Base-by-base conservation (phyloP, 2,888 invertebrate species). In the Drosophila ustulata region DNA sequence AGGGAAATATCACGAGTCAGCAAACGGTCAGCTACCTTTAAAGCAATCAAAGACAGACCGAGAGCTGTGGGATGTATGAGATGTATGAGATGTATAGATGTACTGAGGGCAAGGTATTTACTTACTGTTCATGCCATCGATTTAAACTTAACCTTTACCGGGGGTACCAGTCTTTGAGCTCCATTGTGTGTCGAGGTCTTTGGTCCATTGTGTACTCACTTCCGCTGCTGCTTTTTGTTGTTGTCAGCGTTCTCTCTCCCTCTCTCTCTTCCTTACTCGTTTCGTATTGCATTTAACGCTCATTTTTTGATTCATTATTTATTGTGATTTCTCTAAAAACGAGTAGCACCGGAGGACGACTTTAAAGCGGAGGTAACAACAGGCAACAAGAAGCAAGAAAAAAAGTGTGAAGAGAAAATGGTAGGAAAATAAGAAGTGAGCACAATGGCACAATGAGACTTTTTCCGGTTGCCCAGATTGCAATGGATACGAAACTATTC, bases 241-340 rank as follows among this genome's bases (percentile, higher is more conserved):
- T 65, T 45, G 57, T 68, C 57, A 57, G 64, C 70, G 51, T 52
- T 41, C 46, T 13, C 28, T 46, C 34, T 8, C 5, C 6, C 52
- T 51, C 18, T 23, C n/a, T 5, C 32, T 32, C 11, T n/a, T n/a
- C 11, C 30, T 32, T 8, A 8, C 18, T n/a, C 45, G 11, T 23
- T 43, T 58, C 37, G 66, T 67, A 67, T 75, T 89, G 82, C 80
- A 90, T 89, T 90, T 88, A 90, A 88, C 86, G 90, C 90, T 91
- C 88, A 84, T 85, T 90, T 88, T 82, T 86, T 86, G 82, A 85
- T 89, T 80, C 83, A 82, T 89, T 89, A 90, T 91, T 88, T 89
- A 90, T 85, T 86, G 89, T 86, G 88, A 88, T 80, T 77, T 75
- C 75, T 74, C 79, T 85, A 75, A 87, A 88, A 86, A 83, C 81